A percentile compares a stretch with the other conserved stretches of the same genome.
Conservation (phyloP, 1,140 invertebrate species). For the Drosophila sproati region DNA sequence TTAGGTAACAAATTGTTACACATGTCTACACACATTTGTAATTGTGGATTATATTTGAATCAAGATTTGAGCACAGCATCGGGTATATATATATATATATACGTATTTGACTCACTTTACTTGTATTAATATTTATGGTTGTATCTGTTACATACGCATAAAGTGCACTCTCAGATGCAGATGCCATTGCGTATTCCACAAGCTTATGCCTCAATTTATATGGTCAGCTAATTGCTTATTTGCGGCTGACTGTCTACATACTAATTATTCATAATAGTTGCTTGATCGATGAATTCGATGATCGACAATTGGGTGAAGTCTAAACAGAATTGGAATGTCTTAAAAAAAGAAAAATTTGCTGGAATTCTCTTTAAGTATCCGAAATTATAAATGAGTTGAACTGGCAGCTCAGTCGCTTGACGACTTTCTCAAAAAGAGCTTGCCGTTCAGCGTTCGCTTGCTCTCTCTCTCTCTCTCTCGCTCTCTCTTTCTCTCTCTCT, state of each 20-base stretch:
- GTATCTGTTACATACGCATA: background rate
- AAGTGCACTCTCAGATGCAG: background rate
- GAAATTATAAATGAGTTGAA: background rate
- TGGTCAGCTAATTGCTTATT: background rate
- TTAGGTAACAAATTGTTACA: too few relatives aligned
- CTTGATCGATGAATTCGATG: background rate
- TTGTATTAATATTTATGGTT: background rate
- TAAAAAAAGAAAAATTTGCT: background rate
- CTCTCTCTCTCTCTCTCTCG: background rate
- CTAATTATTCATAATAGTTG: background rate
- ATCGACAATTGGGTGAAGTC: background rate
- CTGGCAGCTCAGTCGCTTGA: slow-evolving; percentile 39
- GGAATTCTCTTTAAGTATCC: background rate
- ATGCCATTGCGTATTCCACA: background rate
- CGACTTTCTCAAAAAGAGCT: slow-evolving; percentile 62
- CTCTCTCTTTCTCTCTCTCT: background rate
- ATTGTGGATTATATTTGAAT: too few relatives aligned
- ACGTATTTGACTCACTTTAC: background rate
- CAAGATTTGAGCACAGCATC: too few relatives aligned
- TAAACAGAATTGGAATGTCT: background rate
- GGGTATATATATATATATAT: background rate
- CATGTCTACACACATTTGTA: too few relatives aligned
- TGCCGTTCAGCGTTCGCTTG: background rate
- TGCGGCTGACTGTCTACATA: background rate
- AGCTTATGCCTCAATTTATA: background rate